Conservation (phyloP, 2,113 vertebrate genomes). For the Cephalopterus ornatus region DNA sequence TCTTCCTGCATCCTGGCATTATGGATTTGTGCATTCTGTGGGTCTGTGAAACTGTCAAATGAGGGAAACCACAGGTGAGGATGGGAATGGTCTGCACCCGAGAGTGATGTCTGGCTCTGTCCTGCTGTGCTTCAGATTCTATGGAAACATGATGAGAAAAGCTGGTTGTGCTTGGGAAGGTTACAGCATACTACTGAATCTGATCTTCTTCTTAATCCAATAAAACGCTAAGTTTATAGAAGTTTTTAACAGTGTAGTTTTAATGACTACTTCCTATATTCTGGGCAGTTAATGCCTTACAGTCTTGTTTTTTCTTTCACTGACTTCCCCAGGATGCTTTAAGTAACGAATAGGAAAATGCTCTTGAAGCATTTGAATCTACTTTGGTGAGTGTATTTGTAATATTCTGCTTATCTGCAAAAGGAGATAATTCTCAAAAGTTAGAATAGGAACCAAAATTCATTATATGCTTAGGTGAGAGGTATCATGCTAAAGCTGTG, state of each 20-base stretch:
- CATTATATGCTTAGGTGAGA: not conserved
- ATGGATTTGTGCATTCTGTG: not conserved
- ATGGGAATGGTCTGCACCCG: not conserved
- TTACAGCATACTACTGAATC: not conserved
- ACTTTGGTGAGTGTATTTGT: not conserved
- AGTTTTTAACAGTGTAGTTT: not conserved
- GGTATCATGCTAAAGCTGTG: not conserved
- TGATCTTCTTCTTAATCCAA: not conserved
- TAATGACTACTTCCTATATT: not conserved
- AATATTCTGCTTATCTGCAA: not conserved
- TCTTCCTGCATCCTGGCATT: not conserved
- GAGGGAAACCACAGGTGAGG: not conserved
- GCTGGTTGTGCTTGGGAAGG: not conserved
- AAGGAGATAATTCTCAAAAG: not conserved
- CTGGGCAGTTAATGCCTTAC: not conserved
- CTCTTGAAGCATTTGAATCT: not conserved
- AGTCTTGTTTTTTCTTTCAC: not conserved
- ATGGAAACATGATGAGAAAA: not conserved
- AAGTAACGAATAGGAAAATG: not conserved
- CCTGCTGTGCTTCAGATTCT: not conserved
- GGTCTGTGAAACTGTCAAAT: not conserved
- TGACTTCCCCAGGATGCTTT: not conserved
- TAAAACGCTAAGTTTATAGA: not conserved
- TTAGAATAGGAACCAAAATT: not conserved
- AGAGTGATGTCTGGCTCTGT: not conserved